phyloP scores from a whole-genome alignment of 2,888 invertebrate genomes.

The Nomada flava region DNA sequence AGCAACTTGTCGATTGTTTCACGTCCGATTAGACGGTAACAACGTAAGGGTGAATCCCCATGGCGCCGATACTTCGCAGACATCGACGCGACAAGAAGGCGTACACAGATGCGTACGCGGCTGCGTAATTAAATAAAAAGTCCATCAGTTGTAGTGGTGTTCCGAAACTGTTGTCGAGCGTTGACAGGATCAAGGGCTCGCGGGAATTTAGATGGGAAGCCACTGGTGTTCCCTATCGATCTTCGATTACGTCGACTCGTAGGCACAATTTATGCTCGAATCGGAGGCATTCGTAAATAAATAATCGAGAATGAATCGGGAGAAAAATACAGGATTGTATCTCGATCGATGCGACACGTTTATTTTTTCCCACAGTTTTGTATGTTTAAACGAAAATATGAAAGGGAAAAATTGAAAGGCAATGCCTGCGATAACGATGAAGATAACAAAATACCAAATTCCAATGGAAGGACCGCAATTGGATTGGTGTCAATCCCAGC shows the following conservation, averaged over 20 bases:
- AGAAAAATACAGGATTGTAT: background rate
- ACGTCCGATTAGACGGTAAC: constrained; percentile 55
- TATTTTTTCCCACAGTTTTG: background rate
- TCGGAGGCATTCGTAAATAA: constrained; percentile 26
- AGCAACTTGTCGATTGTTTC: constrained; percentile 55
- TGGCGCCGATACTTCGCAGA: constrained; percentile 56
- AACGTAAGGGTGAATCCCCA: constrained; percentile 59
- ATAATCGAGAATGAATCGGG: constrained; percentile 4
- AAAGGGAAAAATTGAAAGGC: constrained; percentile 22
- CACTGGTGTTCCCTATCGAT: constrained; percentile 50
- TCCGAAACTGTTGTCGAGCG: constrained; percentile 61
- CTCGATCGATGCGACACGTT: background rate
- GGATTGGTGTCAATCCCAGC: constrained; percentile 40
- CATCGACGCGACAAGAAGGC: constrained; percentile 46
- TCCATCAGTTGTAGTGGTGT: constrained; percentile 74
- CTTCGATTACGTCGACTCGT: constrained; percentile 22
- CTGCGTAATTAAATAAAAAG: constrained; percentile 77
- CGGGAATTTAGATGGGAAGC: constrained; percentile 62
- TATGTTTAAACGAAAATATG: background rate
- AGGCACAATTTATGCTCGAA: constrained; percentile 19
- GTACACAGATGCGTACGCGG: constrained; percentile 74
- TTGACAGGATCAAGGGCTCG: constrained; percentile 67
- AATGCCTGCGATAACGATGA: constrained; percentile 16
- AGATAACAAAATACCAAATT: constrained; percentile 1
- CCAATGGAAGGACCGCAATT: constrained; percentile 22